Conservation (phyloP, 2,888 invertebrate species). For the Caenorhabditis macrosperma region DNA sequence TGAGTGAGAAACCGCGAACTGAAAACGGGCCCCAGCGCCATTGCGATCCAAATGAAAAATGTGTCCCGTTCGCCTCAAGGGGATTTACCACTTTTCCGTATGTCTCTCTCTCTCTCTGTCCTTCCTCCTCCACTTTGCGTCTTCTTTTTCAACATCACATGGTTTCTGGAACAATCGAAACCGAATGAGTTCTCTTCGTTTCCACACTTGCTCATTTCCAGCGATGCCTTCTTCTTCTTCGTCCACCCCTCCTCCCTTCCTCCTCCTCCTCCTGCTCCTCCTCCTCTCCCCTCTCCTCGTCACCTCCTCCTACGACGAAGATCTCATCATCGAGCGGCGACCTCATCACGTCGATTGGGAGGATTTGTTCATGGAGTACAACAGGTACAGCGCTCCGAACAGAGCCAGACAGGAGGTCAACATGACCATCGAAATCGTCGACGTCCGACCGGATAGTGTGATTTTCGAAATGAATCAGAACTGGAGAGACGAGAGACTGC, state of each 20-base stretch:
- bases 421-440: constrained; percentile 31
- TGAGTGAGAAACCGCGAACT: constrained; percentile 26
- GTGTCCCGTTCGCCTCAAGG: constrained; percentile 40
- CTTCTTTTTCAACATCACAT: constrained; percentile 1
- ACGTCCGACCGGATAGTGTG: constrained; percentile 4
- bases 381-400: constrained; percentile 50
- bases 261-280: constrained; percentile 6
- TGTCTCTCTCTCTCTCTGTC: not conserved
- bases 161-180: not conserved
- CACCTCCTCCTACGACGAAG: constrained; percentile 29
- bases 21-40: not conserved
- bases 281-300: constrained; percentile 9
- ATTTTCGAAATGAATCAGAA: constrained; percentile 43
- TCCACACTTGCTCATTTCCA: no score
- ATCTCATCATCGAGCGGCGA: constrained; percentile 53
- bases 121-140: not conserved
- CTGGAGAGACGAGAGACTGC: constrained; percentile 54
- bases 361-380: constrained; percentile 60
- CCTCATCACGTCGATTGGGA: constrained; percentile 59
- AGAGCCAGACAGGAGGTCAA: constrained; percentile 34
- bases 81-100: constrained; percentile 19
- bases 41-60: constrained; percentile 49
- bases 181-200: not conserved
- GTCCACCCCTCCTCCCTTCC: not conserved
- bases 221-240: not conserved